Percentiles rank a stretch among this genome's conserved stretches.
Evolutionary conservation across 2,113 vertebrate species (phyloP).

Genomic region (Centropristis striata): DNA sequence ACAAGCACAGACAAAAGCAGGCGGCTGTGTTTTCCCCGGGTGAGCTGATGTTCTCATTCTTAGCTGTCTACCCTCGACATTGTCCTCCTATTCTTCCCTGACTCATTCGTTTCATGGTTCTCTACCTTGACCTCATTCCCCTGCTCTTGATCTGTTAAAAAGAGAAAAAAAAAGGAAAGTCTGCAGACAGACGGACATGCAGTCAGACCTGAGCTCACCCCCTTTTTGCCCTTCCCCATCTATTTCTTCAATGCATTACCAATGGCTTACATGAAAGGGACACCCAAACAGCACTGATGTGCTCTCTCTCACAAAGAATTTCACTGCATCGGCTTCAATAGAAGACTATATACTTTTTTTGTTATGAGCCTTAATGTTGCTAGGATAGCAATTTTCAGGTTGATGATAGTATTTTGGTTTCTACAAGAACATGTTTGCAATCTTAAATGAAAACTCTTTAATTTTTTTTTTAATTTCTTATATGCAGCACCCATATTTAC

Average conservation of each 20-base stretch:
- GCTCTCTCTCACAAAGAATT: background rate
- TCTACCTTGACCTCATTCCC: constrained; percentile 65
- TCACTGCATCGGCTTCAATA: background rate
- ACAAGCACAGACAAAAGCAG: constrained; percentile 50
- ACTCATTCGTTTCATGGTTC: constrained; percentile 38
- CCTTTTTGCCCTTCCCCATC: background rate
- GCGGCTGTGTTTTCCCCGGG: constrained; percentile 25
- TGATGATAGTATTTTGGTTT: too few relatives aligned
- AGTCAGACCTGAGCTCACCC: constrained; percentile 21
- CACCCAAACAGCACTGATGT: background rate
- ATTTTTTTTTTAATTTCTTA: too few relatives aligned
- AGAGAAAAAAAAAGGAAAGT: constrained; percentile 5
- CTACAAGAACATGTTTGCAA: too few relatives aligned
- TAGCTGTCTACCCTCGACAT: constrained; percentile 34
- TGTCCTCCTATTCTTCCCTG: constrained; percentile 44
- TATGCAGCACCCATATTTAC: too few relatives aligned
- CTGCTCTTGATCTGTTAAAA: constrained; percentile 40
- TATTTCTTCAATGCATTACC: constrained; percentile 26
- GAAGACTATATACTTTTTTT: background rate
- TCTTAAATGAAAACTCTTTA: too few relatives aligned
- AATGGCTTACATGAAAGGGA: background rate
- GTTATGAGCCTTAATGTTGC: background rate
- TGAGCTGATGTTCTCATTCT: constrained; percentile 51
- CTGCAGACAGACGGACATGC: constrained; percentile 31
- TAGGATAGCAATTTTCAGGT: background rate